Conservation (phyloP, 1,140 invertebrate genomes). For the Drosophila fuyamai region DNA sequence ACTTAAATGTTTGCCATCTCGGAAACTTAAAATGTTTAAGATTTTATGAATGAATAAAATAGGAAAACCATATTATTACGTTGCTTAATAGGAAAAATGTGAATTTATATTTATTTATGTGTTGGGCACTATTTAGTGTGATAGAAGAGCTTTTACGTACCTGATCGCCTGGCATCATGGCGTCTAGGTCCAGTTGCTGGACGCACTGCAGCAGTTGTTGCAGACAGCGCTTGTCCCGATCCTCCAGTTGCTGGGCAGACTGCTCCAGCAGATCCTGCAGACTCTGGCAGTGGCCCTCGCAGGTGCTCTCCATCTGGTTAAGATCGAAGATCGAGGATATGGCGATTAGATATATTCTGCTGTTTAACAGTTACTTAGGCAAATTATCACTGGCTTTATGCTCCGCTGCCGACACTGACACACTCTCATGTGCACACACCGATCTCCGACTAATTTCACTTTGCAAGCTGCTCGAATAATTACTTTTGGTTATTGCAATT, state of each 20-base stretch:
- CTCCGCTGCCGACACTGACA: conserved; percentile 26
- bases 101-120: too few relatives aligned
- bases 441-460: conserved; percentile 61
- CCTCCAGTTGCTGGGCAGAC: conserved; percentile 60
- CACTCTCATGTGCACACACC: conserved; percentile 44
- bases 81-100: too few relatives aligned
- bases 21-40: too few relatives aligned
- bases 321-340: conserved; percentile 9
- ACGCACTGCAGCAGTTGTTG: conserved; percentile 86
- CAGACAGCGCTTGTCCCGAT: conserved; percentile 86
- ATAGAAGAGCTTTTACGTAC: conserved; percentile 2
- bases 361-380: conserved; percentile 17
- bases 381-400: conserved; percentile 47
- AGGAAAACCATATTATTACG: too few relatives aligned
- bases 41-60: too few relatives aligned
- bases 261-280: conserved; percentile 63
- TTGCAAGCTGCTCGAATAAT: conserved; percentile 48
- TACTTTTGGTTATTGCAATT: conserved; percentile 69
- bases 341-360: conserved; percentile 1
- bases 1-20: too few relatives aligned
- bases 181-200: conserved; percentile 86
- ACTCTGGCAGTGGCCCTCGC: conserved; percentile 72
- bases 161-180: conserved; percentile 59
- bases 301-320: conserved; percentile 67
- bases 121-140: too few relatives aligned